Evolutionary conservation across 2,888 invertebrate genomes (phyloP), one percentile per base, ranked within the genome.

Genomic region (Eristalis arbustorum): DNA sequence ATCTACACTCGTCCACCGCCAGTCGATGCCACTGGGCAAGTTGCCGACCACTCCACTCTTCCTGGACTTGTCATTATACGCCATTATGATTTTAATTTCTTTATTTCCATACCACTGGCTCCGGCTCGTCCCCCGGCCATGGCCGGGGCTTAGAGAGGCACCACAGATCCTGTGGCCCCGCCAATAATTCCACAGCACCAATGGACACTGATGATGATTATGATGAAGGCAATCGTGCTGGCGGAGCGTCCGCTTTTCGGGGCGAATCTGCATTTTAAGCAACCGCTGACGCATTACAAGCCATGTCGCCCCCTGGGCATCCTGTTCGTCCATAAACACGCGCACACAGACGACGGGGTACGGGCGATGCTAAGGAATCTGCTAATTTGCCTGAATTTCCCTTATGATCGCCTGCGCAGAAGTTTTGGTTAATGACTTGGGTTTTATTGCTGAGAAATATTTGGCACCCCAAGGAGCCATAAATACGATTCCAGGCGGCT

Each of bases 61-160:
- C 67, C 67, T 73, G 37, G 11, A 76, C 61, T 67, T 72, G 72
- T 72, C 72, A 80, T 80, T 79, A 79, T 73, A 37, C 25, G 56
- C 67, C 62, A 79, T 79, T 73, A 73, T 80, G 68, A 67, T 67
- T 80, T 80, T 80, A 80, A 80, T 80, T 80, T 80, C 79, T 80
- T 80, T 74, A 80, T 80, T 80, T 80, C 79, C 73, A 73, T 73
- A 67, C 67, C 63, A 73, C 23, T 25, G 40, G 40, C 22, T 22
- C 42, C 71, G 23, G 78, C 59, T 59, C 40, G 67, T 42, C 61
- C 40, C 23, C 14, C 37, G 22, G 6, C 11, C 64, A 18, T 56
- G 13, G 11, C 37, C 6, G 25, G 34, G 49, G 23, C 72, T 61
- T 11, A 25, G 22, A 40, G 49, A n/a, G 18, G n/a, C 31, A 13